phyloP scores from a whole-genome alignment of 2,888 invertebrate species.

The Drosophila anomalata region DNA sequence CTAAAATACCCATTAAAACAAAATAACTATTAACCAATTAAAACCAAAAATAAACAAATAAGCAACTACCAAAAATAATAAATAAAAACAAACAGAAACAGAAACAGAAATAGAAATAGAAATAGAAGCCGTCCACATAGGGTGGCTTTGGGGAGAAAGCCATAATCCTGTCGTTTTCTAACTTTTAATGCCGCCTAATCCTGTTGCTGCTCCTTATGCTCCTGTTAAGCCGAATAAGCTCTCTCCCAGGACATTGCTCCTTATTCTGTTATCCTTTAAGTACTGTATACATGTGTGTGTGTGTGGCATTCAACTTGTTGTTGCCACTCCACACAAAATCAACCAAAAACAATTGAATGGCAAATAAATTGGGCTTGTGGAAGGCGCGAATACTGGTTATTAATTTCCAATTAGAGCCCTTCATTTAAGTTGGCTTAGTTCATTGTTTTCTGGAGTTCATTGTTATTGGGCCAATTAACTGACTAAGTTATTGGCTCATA shows the following conservation, averaged over 20 bases:
- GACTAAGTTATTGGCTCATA: neutral
- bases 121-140: neutral
- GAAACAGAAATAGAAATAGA: neutral
- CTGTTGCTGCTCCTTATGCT: slow-evolving; percentile 45
- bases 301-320: neutral
- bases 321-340: neutral
- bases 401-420: slow-evolving; percentile 21
- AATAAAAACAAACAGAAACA: neutral
- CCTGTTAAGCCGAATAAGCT: slow-evolving; percentile 19
- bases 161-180: slow-evolving; percentile 79
- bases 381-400: neutral
- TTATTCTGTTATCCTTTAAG: neutral
- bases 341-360: slow-evolving; percentile 69
- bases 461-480: slow-evolving; percentile 1
- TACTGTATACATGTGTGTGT: neutral
- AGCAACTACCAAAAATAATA: neutral
- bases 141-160: slow-evolving; percentile 58
- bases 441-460: neutral
- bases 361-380: slow-evolving; percentile 49
- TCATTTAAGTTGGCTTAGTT: neutral
- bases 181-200: slow-evolving; percentile 75
- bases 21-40: neutral
- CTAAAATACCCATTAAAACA: neutral
- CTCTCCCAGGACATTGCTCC: neutral
- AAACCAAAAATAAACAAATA: neutral